Evolutionary conservation across 2,797 vertebrate genomes (phyloP), one percentile per base, ranked within the genome.

Genomic region (Coreius guichenoti): DNA sequence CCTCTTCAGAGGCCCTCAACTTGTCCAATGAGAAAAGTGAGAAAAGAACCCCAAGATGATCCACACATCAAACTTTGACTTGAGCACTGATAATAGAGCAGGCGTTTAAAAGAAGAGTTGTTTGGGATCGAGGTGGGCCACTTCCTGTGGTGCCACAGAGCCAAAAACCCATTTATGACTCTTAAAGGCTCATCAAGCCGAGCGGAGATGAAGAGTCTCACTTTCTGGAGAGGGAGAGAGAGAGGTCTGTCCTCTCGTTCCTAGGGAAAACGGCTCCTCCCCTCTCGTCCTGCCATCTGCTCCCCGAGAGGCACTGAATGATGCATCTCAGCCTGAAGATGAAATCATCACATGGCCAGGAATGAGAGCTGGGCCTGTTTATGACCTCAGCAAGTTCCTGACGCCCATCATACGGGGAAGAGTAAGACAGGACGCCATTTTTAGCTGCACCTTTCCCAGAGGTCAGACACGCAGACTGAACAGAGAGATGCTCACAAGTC

Each of bases 281-380:
- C 14, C 26, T 84, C 77, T 87, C 79, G 76, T 81, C 81, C 49
- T 45, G 68, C 88, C 87, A 89, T 89, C 88, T 88, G 88, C 86
- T 89, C 82, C 82, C 80, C 26, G 39, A 79, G 83, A 79, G 75
- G 39, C 65, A 47, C 75, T 84, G 65, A 78, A 84, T 77, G 82
- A 84, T 84, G 83, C 73, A 83, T 77, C 82, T 83, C 73, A 68
- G 61, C 83, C 82, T 33, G 63, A 84, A 67, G 75, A 79, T 47
- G 75, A 84, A 63, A 72, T 84, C 75, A 84, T 78, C 83, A 79
- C 26, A 56, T 1, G 26, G 26, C 26, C 65, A 9, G 75, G 51
- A 79, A 84, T 79, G 76, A 77, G 75, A 84, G 51, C 75, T 13
- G 83, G 75, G 75, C 83, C 26, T 70, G 65, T 78, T 58, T 58